phyloP scores from a whole-genome alignment of 92 coral and sea anemone genomes.

The Diadumene lineata region DNA sequence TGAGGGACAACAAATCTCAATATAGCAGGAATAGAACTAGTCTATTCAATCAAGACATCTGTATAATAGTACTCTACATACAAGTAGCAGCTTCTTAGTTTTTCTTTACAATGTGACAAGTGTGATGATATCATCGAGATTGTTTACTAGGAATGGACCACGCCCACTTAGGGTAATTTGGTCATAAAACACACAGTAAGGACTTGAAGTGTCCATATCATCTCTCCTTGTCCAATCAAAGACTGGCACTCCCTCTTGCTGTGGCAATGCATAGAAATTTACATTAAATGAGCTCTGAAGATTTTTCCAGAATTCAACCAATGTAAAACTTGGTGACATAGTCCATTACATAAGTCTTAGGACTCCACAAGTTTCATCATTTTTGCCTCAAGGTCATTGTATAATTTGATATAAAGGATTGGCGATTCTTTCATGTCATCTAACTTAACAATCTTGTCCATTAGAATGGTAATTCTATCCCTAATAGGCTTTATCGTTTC shows the following conservation, averaged over 20 bases:
- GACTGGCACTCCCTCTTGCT: neutral
- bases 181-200: neutral
- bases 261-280: neutral
- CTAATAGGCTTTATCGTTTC: too few relatives aligned
- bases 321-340: too few relatives aligned
- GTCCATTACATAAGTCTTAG: too few relatives aligned
- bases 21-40: too few relatives aligned
- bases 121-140: neutral
- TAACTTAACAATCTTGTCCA: too few relatives aligned
- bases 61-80: neutral
- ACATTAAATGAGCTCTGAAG: neutral
- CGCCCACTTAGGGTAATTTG: neutral
- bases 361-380: too few relatives aligned
- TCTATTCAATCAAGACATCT: too few relatives aligned
- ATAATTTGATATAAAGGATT: too few relatives aligned
- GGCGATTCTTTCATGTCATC: too few relatives aligned
- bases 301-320: too few relatives aligned
- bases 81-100: neutral
- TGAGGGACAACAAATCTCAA: neutral
- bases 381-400: too few relatives aligned
- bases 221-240: slow-evolving; percentile 1
- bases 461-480: too few relatives aligned
- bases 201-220: neutral
- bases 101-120: neutral
- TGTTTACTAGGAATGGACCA: neutral